Base-by-base conservation (phyloP, 2,888 invertebrate species). In the Andrena dorsata region DNA sequence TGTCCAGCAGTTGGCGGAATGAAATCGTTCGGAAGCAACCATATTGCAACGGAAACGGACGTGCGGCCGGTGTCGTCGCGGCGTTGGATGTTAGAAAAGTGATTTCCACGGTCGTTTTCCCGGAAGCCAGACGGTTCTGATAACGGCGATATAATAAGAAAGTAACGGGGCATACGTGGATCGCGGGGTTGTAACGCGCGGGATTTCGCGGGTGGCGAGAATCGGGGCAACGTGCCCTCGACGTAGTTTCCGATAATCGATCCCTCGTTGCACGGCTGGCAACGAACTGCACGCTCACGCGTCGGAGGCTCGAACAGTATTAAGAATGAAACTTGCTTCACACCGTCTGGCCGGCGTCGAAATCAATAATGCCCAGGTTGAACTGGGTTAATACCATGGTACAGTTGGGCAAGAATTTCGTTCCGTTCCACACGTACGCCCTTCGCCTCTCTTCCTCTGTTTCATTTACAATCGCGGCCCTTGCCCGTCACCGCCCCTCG, bases 281-380 rank as follows among this genome's bases (percentile, higher is more conserved):
- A 78, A 70, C 83, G 76, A 73, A 71, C 75, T 81, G 85, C 79
- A 66, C 79, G 69, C 74, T 77, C 75, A 74, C 79, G 56, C 56
- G 66, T 82, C 74, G 66, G 41, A 60, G 69, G 63, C 72, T 77
- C 60, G 81, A 82, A 82, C 84, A 86, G 86, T 88, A 82, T 86
- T 88, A 88, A 88, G 87, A 87, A 87, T 80, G 87, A 86, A 83
- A 87, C 87, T 88, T 87, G 61, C 77, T 88, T 87, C 85, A 71
- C 86, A 83, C 87, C 82, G 73, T 78, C 80, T 83, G 83, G 68
- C 76, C 68, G 69, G 65, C 88, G 76, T 61, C 78, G 86, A 84
- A 88, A 87, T 87, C 87, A 84, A 87, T 87, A 87, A 81, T 74
- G 80, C 76, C 77, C 61, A 63, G 69, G 74, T 78, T 83, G 74